These are phyloP conservation scores for Mobula birostris DNA, from an alignment of 2,113 vertebrate species.

Conservation along the genomic window DNA sequence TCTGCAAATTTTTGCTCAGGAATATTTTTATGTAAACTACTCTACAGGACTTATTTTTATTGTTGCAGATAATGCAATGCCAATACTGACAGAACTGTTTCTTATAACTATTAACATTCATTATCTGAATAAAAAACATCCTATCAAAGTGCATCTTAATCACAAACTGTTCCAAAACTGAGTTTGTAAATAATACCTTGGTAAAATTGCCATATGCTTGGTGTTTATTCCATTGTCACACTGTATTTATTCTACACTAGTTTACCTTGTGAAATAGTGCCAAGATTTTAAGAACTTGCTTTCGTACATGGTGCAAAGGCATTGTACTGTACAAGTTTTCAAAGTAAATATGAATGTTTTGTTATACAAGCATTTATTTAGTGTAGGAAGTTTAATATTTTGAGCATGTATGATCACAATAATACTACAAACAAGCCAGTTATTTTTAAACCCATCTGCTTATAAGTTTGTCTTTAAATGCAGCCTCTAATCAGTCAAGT, in stretches of 20 bases:
- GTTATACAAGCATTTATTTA: neutral
- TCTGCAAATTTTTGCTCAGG: constrained; percentile 54
- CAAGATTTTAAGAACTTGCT: constrained; percentile 39
- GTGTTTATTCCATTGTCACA: constrained; percentile 27
- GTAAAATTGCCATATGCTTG: neutral
- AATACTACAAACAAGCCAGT: neutral
- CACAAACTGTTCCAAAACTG: neutral
- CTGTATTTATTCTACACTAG: constrained; percentile 40
- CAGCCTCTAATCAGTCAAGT: neutral
- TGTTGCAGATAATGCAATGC: constrained; percentile 29
- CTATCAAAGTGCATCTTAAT: neutral
- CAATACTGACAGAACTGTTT: constrained; percentile 36
- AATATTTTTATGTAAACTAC: constrained; percentile 39
- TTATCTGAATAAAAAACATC: neutral
- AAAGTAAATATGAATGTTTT: too few species aligned
- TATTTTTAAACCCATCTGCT: neutral
- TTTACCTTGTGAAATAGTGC: constrained; percentile 39
- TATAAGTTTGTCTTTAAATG: neutral
- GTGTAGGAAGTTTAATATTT: neutral
- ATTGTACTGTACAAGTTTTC: neutral
- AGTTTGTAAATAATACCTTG: neutral
- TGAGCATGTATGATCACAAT: neutral
- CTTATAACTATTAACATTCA: constrained; percentile 25
- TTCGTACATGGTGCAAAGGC: neutral
- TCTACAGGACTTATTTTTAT: constrained; percentile 35